Percentiles rank a stretch among this genome's conserved stretches.
phyloP scores from a whole-genome alignment of 2,113 vertebrate species.

The Rhynchopsitta pachyrhyncha region DNA sequence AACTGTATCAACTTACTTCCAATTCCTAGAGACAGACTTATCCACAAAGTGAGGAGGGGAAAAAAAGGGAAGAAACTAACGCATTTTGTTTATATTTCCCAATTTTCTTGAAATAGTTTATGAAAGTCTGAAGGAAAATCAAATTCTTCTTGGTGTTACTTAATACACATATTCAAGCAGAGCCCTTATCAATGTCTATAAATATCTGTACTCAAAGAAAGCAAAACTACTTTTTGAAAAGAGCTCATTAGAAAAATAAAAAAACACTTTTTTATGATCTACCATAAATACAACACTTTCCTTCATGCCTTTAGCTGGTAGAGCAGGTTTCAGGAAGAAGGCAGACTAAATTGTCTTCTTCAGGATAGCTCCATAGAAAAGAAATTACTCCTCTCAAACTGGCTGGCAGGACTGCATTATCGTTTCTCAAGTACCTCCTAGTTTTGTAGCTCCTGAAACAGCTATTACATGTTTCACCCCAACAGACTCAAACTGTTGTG shows the following conservation, averaged over 20 bases:
- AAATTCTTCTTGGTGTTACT: not conserved
- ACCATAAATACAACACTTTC: not conserved
- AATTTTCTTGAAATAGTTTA: not conserved
- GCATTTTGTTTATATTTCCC: not conserved
- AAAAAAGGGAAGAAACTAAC: not conserved
- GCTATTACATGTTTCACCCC: not conserved
- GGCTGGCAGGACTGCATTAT: not conserved
- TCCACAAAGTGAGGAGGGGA: not conserved
- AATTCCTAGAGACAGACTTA: not conserved
- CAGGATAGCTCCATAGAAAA: not conserved
- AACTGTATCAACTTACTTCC: not conserved
- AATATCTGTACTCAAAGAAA: slow-evolving; percentile 4
- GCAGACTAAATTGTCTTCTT: not conserved
- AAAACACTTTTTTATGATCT: not conserved
- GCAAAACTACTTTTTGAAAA: not conserved
- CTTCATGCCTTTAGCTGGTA: not conserved
- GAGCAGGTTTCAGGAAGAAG: not conserved
- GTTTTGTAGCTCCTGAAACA: not conserved
- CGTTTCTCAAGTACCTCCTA: not conserved
- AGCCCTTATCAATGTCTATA: not conserved
- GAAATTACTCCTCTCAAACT: not conserved
- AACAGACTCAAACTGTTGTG: not conserved
- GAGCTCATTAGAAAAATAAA: not conserved
- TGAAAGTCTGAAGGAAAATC: not conserved
- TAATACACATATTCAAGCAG: not conserved